phyloP scores from a whole-genome alignment of 2,113 vertebrate genomes.

The Chamaetylas fuelleborni region DNA sequence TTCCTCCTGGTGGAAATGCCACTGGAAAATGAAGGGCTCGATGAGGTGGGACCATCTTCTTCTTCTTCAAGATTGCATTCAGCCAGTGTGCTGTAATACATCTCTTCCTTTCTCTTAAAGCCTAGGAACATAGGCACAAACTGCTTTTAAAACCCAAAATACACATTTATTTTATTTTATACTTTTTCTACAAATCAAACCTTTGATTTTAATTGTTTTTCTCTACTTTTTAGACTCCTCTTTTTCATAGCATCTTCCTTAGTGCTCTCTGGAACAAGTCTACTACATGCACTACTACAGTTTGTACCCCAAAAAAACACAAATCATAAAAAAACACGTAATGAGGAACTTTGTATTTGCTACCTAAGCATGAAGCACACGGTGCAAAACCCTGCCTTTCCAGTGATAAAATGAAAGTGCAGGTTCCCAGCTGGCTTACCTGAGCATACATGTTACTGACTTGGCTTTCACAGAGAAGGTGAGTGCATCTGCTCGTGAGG shows the following conservation, averaged over 20 bases:
- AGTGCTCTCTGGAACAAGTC: background rate
- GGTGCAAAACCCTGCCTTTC: background rate
- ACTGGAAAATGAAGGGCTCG: constrained; percentile 92
- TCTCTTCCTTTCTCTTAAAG: constrained; percentile 88
- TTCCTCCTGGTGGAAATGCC: constrained; percentile 92
- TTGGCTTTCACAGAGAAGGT: constrained; percentile 96
- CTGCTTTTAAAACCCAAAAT: background rate
- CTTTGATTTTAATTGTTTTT: fast-evolving
- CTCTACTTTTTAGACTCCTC: background rate
- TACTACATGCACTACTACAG: fast-evolving
- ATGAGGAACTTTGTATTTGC: background rate
- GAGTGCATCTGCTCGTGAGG: constrained; percentile 88
- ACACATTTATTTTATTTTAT: background rate
- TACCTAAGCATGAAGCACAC: background rate
- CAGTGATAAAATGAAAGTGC: background rate
- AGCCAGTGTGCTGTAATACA: constrained; percentile 98
- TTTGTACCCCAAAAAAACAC: background rate
- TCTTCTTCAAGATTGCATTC: constrained; percentile 89
- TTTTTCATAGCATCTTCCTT: background rate
- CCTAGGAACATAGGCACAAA: constrained; percentile 65
- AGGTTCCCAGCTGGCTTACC: constrained; percentile 72
- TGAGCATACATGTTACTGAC: constrained; percentile 94
- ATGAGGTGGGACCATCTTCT: constrained; percentile 91
- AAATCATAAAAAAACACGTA: background rate
- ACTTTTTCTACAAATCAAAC: background rate